phyloP scores from a whole-genome alignment of 2,888 invertebrate species.

The Polymixis flavicincta region DNA sequence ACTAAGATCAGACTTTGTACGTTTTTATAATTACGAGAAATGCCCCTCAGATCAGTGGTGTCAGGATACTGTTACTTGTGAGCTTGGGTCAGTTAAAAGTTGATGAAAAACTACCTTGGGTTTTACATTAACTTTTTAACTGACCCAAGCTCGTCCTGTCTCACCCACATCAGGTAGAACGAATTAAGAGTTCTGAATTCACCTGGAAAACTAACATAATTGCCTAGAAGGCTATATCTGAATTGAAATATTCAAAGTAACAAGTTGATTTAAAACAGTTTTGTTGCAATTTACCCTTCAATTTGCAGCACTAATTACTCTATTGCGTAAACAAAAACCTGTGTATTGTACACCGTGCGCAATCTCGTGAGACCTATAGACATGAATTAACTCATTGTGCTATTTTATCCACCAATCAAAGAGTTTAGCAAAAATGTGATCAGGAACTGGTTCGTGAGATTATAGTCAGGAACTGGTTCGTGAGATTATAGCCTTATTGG shows the following conservation, averaged over 20 bases:
- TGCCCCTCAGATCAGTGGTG: background rate
- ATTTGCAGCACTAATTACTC: constrained; percentile 48
- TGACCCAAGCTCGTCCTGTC: background rate
- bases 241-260: background rate
- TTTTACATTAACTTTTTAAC: background rate
- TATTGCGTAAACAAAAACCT: constrained; percentile 59
- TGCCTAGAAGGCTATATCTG: background rate
- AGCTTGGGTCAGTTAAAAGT: too few species aligned
- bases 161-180: background rate
- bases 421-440: constrained; percentile 47
- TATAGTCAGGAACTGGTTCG: constrained; percentile 30
- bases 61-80: background rate
- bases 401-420: constrained; percentile 57
- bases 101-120: too few species aligned
- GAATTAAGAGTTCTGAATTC: background rate
- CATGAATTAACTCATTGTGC: constrained; percentile 66
- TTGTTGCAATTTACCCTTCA: constrained; percentile 58
- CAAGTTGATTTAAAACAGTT: constrained; percentile 34
- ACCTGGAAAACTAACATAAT: too few species aligned
- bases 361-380: constrained; percentile 65
- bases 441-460: constrained; percentile 37
- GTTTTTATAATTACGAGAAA: too few species aligned
- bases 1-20: too few species aligned
- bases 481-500: constrained; percentile 21
- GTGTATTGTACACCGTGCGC: constrained; percentile 53